Conservation (phyloP, 1,140 invertebrate species). For the Hypothenemus hampei region DNA sequence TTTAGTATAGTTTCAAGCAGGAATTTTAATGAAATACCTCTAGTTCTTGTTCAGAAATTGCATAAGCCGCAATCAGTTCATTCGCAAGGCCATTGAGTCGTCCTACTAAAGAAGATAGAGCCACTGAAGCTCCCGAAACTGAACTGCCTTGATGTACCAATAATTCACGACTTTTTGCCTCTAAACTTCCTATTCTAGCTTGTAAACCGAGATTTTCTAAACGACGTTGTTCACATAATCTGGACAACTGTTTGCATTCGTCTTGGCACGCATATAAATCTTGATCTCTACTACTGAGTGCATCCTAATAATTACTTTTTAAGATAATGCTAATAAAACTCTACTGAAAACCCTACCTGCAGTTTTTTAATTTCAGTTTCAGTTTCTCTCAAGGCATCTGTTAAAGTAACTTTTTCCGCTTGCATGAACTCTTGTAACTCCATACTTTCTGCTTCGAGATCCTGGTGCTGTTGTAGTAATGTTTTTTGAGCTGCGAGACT, state of each 20-base stretch:
- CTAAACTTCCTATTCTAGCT: conserved; percentile 57
- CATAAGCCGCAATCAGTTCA: conserved; percentile 65
- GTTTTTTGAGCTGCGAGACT: conserved; percentile 60
- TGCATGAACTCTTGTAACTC: conserved; percentile 75
- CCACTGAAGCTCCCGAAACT: conserved; percentile 64
- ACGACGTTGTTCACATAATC: conserved; percentile 71
- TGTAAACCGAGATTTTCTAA: conserved; percentile 65
- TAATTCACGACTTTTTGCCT: conserved; percentile 58
- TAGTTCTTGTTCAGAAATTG: conserved; percentile 68
- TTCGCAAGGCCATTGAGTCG: conserved; percentile 65
- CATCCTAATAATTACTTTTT: not conserved
- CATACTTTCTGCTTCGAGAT: conserved; percentile 62
- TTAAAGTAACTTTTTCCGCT: conserved; percentile 65
- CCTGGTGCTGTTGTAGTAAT: conserved; percentile 65
- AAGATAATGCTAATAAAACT: not conserved
- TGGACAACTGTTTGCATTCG: conserved; percentile 71
- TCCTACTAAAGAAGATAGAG: conserved; percentile 63
- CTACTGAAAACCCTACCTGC: conserved; percentile 35
- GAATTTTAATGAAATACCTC: conserved; percentile 50
- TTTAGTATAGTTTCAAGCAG: not conserved
- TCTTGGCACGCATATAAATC: conserved; percentile 59
- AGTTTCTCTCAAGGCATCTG: conserved; percentile 67
- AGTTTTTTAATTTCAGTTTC: conserved; percentile 59
- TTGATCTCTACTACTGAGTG: conserved; percentile 50
- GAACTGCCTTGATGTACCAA: conserved; percentile 65